These are phyloP conservation scores for Cancer borealis DNA, from an alignment of 2,888 invertebrate genomes.

Conservation along the genomic window DNA sequence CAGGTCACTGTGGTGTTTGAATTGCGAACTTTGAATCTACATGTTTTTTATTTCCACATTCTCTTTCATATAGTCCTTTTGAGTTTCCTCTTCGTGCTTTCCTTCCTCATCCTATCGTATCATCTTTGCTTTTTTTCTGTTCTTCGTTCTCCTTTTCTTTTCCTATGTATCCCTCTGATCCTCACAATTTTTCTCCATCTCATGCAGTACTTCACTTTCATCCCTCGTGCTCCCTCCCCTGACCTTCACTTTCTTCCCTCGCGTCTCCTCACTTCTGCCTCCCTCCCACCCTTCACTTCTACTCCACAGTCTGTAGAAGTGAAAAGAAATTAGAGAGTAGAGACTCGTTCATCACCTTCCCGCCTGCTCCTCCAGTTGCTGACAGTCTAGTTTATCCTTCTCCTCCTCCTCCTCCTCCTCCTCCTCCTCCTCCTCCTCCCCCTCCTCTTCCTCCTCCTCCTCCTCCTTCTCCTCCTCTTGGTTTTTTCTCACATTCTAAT, in stretches of 20 bases:
- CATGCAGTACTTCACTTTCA: neutral
- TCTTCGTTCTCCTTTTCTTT: neutral
- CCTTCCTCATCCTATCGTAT: neutral
- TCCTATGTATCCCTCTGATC: neutral
- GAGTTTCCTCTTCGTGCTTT: neutral
- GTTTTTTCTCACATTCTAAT: conserved; percentile 11
- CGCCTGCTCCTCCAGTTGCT: neutral
- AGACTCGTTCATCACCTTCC: conserved; percentile 22
- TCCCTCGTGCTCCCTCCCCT: neutral
- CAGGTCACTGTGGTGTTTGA: neutral
- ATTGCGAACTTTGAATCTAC: neutral
- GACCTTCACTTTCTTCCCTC: neutral
- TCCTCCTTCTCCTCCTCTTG: conserved; percentile 41
- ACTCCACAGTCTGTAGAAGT: neutral
- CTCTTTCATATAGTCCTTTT: neutral
- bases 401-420: conserved; percentile 30
- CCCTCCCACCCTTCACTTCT: neutral
- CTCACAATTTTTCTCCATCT: neutral
- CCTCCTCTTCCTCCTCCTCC: conserved; percentile 49
- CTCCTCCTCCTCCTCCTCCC: conserved; percentile 25
- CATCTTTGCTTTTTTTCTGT: neutral
- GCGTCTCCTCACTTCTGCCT: neutral
- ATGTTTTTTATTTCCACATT: neutral
- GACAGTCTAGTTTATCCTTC: conserved; percentile 16
- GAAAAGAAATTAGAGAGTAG: conserved; percentile 3